Percentiles rank a stretch among this genome's conserved stretches.
Conservation (phyloP, 2,888 invertebrate species). For the Metellina segmentata region DNA sequence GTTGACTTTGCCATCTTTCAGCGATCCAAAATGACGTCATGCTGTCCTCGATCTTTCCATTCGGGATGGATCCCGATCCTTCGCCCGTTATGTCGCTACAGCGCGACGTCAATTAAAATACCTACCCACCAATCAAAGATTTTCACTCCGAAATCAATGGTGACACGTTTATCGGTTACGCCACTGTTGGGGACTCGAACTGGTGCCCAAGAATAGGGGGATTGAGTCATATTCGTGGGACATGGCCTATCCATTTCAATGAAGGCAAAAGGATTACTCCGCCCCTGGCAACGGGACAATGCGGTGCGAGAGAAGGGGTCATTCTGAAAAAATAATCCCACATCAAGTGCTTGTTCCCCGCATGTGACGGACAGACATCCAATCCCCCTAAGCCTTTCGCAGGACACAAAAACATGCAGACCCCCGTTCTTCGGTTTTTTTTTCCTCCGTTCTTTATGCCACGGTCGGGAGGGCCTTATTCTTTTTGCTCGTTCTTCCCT, state of each 20-base stretch:
- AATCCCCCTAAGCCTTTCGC: constrained; percentile 44
- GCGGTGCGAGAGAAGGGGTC: constrained; percentile 46
- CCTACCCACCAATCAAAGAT: too few relatives aligned
- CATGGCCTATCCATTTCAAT: constrained; percentile 51
- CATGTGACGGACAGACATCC: constrained; percentile 16
- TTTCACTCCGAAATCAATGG: background rate
- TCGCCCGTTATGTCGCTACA: too few relatives aligned
- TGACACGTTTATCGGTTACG: background rate
- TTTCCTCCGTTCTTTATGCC: constrained; percentile 8
- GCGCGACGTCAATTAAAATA: too few relatives aligned
- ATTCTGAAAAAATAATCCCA: constrained; percentile 66
- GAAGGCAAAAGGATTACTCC: constrained; percentile 57
- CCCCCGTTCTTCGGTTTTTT: constrained; percentile 5
- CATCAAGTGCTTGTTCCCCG: constrained; percentile 16
- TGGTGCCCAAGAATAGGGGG: background rate
- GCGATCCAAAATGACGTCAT: too few relatives aligned
- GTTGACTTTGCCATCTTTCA: too few relatives aligned
- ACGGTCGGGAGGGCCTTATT: constrained; percentile 19
- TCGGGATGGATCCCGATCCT: too few relatives aligned
- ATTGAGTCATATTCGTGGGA: constrained; percentile 27
- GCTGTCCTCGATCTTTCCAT: too few relatives aligned
- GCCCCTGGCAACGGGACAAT: constrained; percentile 36
- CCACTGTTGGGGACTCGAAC: background rate
- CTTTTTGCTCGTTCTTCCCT: constrained; percentile 55
- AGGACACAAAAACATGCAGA: constrained; percentile 11